Base-by-base conservation (phyloP, 2,888 invertebrate species). In the Zaprionus obscuricornis region DNA sequence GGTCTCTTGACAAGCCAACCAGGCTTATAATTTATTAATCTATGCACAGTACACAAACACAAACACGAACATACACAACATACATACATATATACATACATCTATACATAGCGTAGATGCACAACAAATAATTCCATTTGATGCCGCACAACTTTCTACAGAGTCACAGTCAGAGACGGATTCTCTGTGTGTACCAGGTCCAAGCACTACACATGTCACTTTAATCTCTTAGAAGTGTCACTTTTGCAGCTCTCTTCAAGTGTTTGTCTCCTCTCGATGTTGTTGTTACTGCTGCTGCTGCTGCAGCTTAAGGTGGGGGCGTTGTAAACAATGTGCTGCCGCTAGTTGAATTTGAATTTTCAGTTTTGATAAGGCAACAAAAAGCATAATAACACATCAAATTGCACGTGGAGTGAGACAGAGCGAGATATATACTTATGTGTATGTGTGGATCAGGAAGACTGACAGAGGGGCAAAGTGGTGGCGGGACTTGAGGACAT, bases 281-380 rank as follows among this genome's bases (percentile, higher is more conserved):
- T 64, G 50, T 56, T 57, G 55, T 39, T 59, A 63, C 18, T 58
- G 54, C 39, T 43, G 52, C 33, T 51, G 62, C 26, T 56, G 50
- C 20, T 64, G 50, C 27, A 50, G 50, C 49, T 26, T 72, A 52
- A 50, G 68, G 74, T 68, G 78, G 64, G 55, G 83, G 79, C 72
- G 77, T 72, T 75, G 77, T 72, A 83, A 77, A 77, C 76, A 77
- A 75, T 81, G 77, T 75, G 79, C 65, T 77, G 74, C 69, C 67
- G 72, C 64, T 71, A 79, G 73, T 83, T 68, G 77, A 76, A 85
- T 82, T 82, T 83, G 83, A 82, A 82, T 85, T 82, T 83, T 79
- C 75, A 79, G 67, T 83, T n/a, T 85, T 82, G 84, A 82, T 82
- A 81, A 84, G n/a, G 84, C 78, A 77, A 84, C 74, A 74, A 84